Base-by-base conservation (phyloP, 2,797 vertebrate genomes). In the Loris lydekkerianus region DNA sequence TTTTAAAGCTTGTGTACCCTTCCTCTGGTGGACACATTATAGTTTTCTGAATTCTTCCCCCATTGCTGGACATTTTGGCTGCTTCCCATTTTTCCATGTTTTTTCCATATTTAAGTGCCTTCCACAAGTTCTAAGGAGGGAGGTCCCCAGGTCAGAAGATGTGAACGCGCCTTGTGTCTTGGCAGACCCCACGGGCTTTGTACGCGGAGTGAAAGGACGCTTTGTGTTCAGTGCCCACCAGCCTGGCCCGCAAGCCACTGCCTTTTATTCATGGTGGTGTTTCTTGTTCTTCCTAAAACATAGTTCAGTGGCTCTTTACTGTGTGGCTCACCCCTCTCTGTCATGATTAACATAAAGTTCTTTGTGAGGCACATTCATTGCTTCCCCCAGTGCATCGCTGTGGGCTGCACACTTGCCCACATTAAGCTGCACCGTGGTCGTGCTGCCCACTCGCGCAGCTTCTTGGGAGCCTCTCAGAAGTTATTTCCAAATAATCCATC, bases 351-450 rank as follows among this genome's bases (percentile, higher is more conserved):
- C 2, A 29, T 7, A 53, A 13, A 69, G 10, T 34, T 56, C 56
- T 13, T 60, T 7, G 20, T 5, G 10, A 43, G 46, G 69, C 65
- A 18, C 0, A 9, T 1, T 21, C 11, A 11, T 3, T 11, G 25
- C 43, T 84, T 29, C 17, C 86, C 80, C 18, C 0, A 10, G 20
- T 34, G 5, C 53, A 1, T 13, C 40, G 10, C 56, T 14, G 60
- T 34, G 1, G 6, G 34, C 11, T 0, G 14, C 29, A 1, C 13
- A 2, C 20, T 21, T 6, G 25, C 10, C 85, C 25, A 0, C 8
- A 0, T 11, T 15, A 2, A 65, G 0, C 29, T 1, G 25, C 2
- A 3, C 58, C 1, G 14, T 37, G 29, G 0, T 65, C 37, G 2
- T 3, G 23, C 61, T 61, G 49, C 56, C 61, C 10, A 0, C 15